Evolutionary conservation across 2,113 vertebrate genomes (phyloP).

Genomic region (Erythrocercus mccallii): DNA sequence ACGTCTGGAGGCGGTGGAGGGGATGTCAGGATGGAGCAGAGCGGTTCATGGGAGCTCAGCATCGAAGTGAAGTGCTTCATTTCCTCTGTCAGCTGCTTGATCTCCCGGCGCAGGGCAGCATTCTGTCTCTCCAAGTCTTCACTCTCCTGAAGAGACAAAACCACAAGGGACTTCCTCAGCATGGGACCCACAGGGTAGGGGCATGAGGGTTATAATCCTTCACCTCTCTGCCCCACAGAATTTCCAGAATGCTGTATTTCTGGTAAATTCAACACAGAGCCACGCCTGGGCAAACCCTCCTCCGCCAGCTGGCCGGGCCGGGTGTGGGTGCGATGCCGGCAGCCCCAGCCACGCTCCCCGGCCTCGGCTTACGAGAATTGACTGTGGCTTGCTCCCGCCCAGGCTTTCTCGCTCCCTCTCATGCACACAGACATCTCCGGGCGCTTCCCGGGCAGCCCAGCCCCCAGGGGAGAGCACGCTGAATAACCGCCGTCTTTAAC

Average conservation of each 20-base stretch:
- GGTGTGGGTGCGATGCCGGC: slow-evolving; percentile 20
- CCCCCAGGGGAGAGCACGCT: not conserved
- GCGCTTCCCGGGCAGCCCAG: slow-evolving; percentile 9
- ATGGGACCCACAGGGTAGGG: not conserved
- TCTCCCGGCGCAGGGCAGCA: slow-evolving; percentile 88
- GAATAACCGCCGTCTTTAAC: slow-evolving; percentile 53
- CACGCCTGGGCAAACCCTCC: slow-evolving; percentile 69
- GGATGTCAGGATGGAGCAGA: slow-evolving; percentile 81
- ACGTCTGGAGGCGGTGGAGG: slow-evolving; percentile 76
- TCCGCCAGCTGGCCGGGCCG: not conserved
- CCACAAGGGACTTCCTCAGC: not conserved
- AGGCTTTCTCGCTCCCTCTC: slow-evolving; percentile 59
- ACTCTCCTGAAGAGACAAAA: slow-evolving; percentile 81
- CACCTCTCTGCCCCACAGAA: slow-evolving; percentile 47
- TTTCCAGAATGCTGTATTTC: slow-evolving; percentile 73
- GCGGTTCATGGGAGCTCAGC: slow-evolving; percentile 88
- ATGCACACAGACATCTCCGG: not conserved
- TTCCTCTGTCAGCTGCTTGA: slow-evolving; percentile 91
- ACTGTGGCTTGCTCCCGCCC: slow-evolving; percentile 41
- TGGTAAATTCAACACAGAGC: slow-evolving; percentile 47
- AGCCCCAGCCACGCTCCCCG: not conserved
- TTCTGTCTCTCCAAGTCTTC: slow-evolving; percentile 95
- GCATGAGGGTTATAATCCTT: not conserved
- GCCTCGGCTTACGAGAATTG: slow-evolving; percentile 70
- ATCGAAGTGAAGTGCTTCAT: slow-evolving; percentile 88